phyloP scores from a whole-genome alignment of 1,140 invertebrate genomes.

The Hydropsyche tenuis region DNA sequence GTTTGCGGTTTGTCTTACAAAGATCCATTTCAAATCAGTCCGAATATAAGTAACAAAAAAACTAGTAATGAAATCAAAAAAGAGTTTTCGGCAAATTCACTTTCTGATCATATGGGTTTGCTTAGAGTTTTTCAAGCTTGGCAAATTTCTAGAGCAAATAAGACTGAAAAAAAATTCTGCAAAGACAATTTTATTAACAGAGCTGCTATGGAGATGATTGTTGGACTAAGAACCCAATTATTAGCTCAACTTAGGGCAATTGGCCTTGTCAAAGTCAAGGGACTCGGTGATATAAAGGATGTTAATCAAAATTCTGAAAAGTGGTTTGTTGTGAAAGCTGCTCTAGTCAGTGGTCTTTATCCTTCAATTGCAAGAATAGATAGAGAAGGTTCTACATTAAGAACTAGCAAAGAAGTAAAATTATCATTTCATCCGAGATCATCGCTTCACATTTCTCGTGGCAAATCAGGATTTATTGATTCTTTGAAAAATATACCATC shows the following conservation, averaged over 20 bases:
- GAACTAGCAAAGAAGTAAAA: slow-evolving; percentile 72
- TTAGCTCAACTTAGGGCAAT: slow-evolving; percentile 85
- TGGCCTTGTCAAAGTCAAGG: slow-evolving; percentile 80
- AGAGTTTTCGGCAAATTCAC: slow-evolving; percentile 76
- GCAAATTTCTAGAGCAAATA: slow-evolving; percentile 72
- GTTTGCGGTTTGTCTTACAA: slow-evolving; percentile 85
- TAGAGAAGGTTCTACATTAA: slow-evolving; percentile 55
- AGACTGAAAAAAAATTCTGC: slow-evolving; percentile 78
- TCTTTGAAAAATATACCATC: slow-evolving; percentile 66
- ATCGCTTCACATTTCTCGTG: slow-evolving; percentile 63
- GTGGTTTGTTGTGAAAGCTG: slow-evolving; percentile 92
- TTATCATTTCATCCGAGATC: slow-evolving; percentile 79
- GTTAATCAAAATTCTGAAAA: slow-evolving; percentile 87
- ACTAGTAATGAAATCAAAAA: slow-evolving; percentile 67
- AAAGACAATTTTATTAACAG: slow-evolving; percentile 79
- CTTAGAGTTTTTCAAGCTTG: slow-evolving; percentile 85
- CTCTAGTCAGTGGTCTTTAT: slow-evolving; percentile 84
- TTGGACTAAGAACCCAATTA: slow-evolving; percentile 77
- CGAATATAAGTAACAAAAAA: slow-evolving; percentile 70
- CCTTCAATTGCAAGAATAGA: slow-evolving; percentile 80
- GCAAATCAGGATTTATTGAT: slow-evolving; percentile 53
- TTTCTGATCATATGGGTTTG: slow-evolving; percentile 91
- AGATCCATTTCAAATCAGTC: slow-evolving; percentile 83
- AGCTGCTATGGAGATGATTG: slow-evolving; percentile 87
- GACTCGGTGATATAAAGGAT: slow-evolving; percentile 76